phyloP scores from a whole-genome alignment of 2,888 invertebrate genomes.

The Mythimna impura region DNA sequence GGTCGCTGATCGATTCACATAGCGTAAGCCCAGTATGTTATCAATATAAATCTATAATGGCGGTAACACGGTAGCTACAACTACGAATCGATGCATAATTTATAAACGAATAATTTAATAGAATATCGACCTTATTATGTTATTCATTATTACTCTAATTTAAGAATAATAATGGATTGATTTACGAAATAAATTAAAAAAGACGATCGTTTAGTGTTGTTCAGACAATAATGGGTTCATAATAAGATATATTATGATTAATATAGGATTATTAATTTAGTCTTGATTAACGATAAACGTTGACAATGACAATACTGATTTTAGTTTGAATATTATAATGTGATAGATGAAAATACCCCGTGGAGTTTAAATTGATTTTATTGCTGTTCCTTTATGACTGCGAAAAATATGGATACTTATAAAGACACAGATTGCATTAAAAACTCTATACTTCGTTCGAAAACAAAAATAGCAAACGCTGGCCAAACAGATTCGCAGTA shows the following conservation, averaged over 20 bases:
- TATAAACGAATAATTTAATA: slow-evolving; percentile 73
- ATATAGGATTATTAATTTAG: slow-evolving; percentile 49
- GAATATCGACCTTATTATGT: slow-evolving; percentile 71
- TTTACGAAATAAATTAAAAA: slow-evolving; percentile 68
- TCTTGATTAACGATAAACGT: slow-evolving; percentile 35
- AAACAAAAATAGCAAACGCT: too few relatives aligned
- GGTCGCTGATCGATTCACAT: slow-evolving; percentile 15
- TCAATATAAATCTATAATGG: slow-evolving; percentile 60
- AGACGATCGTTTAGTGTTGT: slow-evolving; percentile 56
- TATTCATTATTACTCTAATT: slow-evolving; percentile 67
- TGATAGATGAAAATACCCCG: slow-evolving; percentile 36
- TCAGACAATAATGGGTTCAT: slow-evolving; percentile 59
- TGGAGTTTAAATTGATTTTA: slow-evolving; percentile 34
- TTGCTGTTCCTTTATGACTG: background rate
- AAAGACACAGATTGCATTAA: too few relatives aligned
- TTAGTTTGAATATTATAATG: slow-evolving; percentile 24
- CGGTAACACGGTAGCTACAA: slow-evolving; percentile 78
- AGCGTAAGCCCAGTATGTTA: slow-evolving; percentile 53
- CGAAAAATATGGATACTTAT: background rate
- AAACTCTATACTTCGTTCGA: too few relatives aligned
- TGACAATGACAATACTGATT: slow-evolving; percentile 26
- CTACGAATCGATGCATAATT: slow-evolving; percentile 74
- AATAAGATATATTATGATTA: slow-evolving; percentile 51
- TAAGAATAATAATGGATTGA: slow-evolving; percentile 60
- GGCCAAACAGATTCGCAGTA: too few relatives aligned